phyloP scores from a whole-genome alignment of 2,113 vertebrate species.

The Cebidichthys violaceus region DNA sequence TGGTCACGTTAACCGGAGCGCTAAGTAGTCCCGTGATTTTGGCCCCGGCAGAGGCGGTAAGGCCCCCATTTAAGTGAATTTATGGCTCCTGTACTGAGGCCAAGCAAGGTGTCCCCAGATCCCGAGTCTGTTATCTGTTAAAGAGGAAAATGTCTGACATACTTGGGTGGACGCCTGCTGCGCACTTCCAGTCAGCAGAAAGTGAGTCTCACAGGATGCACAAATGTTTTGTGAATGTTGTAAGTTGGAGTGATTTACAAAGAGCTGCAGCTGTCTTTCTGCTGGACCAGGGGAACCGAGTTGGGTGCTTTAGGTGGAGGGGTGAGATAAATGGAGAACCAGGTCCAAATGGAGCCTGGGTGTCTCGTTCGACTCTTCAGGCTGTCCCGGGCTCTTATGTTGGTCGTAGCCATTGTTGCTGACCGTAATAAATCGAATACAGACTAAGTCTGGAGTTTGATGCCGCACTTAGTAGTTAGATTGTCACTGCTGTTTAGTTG shows the following conservation, averaged over 20 bases:
- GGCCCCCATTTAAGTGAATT: slow-evolving; percentile 72
- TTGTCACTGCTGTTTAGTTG: background rate
- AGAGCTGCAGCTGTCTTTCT: slow-evolving; percentile 68
- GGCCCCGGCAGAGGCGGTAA: slow-evolving; percentile 56
- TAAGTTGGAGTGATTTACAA: slow-evolving; percentile 64
- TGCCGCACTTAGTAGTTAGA: background rate
- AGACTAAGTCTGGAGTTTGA: background rate
- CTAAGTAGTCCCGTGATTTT: slow-evolving; percentile 50
- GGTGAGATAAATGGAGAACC: slow-evolving; percentile 26
- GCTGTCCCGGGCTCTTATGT: background rate
- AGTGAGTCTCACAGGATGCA: slow-evolving; percentile 53
- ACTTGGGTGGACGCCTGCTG: slow-evolving; percentile 73
- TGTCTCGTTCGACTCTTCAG: slow-evolving; percentile 1
- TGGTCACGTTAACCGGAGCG: slow-evolving; percentile 37
- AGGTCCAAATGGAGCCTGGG: slow-evolving; percentile 1
- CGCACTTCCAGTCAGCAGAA: slow-evolving; percentile 43
- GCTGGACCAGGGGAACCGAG: slow-evolving; percentile 18
- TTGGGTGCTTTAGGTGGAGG: slow-evolving; percentile 27
- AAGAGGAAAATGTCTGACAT: slow-evolving; percentile 67
- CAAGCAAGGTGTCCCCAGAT: slow-evolving; percentile 50
- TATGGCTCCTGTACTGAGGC: slow-evolving; percentile 52
- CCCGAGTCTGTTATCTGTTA: slow-evolving; percentile 76
- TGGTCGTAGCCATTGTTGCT: background rate
- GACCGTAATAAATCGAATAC: background rate
- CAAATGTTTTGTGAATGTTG: slow-evolving; percentile 68